Conservation (phyloP, 2,797 vertebrate species). For the Eospalax fontanierii region DNA sequence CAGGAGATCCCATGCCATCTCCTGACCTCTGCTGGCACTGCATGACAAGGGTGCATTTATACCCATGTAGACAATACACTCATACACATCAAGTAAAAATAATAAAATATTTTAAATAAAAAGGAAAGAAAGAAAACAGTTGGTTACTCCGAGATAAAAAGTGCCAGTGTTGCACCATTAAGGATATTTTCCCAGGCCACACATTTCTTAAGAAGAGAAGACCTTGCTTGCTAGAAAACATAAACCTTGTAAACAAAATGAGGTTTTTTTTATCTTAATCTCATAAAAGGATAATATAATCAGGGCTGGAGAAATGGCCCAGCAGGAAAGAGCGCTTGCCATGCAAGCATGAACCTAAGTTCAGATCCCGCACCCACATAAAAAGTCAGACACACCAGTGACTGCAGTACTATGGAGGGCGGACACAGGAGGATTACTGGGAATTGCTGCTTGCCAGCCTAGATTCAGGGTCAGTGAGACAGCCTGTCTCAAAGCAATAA, state of each 20-base stretch:
- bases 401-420: neutral
- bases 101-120: too few relatives aligned
- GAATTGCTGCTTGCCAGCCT: neutral
- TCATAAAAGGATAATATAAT: neutral
- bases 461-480: neutral
- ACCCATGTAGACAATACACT: too few relatives aligned
- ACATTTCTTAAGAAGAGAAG: neutral
- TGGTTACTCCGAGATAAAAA: too few relatives aligned
- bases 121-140: too few relatives aligned
- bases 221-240: neutral
- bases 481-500: neutral
- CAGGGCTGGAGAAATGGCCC: neutral
- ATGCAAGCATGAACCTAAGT: neutral
- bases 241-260: constrained; percentile 7
- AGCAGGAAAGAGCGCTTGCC: too few relatives aligned
- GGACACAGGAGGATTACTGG: neutral
- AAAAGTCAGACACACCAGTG: neutral
- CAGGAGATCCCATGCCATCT: too few relatives aligned
- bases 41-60: too few relatives aligned
- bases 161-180: too few relatives aligned
- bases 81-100: too few relatives aligned
- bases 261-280: constrained; percentile 19
- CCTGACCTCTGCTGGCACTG: too few relatives aligned
- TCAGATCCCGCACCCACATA: neutral
- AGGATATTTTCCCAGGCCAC: too few relatives aligned